These are phyloP conservation scores for Arothron firmamentum DNA, from an alignment of 2,113 vertebrate species.

Conservation along the genomic window DNA sequence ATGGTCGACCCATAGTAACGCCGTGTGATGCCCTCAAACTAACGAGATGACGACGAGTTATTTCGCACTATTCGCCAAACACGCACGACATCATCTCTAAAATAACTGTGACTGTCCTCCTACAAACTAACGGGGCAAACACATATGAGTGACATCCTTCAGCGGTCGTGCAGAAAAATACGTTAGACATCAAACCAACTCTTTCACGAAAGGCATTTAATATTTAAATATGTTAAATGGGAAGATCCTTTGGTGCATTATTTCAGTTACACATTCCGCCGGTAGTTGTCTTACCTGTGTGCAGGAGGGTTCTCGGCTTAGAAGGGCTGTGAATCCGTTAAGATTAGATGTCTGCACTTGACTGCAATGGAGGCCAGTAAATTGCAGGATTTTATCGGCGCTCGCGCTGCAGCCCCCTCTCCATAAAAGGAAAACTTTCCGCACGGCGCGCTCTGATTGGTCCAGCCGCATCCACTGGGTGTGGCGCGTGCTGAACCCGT, in stretches of 20 bases:
- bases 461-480: conserved; percentile 56
- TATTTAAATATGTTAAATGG: no score
- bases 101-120: no score
- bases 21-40: not conserved
- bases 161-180: no score
- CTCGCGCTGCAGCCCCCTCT: conserved; percentile 63
- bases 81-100: no score
- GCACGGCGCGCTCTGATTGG: conserved; percentile 69
- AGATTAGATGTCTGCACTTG: conserved; percentile 20
- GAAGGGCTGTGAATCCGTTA: conserved; percentile 16
- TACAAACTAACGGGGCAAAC: no score
- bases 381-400: conserved; percentile 56
- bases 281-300: conserved; percentile 52
- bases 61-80: no score
- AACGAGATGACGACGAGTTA: not conserved
- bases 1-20: conserved; percentile 33
- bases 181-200: no score
- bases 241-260: no score
- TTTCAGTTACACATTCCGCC: no score
- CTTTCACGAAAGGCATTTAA: no score
- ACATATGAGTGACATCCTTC: no score
- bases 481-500: conserved; percentile 52
- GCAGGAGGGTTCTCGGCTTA: conserved; percentile 18
- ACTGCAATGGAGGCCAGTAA: conserved; percentile 49
- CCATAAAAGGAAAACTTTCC: conserved; percentile 79